A percentile compares a stretch with the other conserved stretches of the same genome.
Evolutionary conservation across 2,113 vertebrate species (phyloP).

Genomic region (Anolis sagrei): DNA sequence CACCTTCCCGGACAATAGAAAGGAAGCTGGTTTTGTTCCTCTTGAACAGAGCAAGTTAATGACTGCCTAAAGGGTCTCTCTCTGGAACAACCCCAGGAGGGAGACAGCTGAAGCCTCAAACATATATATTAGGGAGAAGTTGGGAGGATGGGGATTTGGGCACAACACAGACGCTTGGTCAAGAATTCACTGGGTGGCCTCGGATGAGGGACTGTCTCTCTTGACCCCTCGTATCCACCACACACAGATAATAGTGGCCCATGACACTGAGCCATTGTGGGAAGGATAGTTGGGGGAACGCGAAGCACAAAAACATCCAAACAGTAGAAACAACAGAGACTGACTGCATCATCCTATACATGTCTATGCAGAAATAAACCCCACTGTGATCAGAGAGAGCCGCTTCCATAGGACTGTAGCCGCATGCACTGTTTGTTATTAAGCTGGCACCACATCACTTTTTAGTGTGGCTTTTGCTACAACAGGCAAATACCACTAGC

Average conservation of each 20-base stretch:
- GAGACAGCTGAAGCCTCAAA: background rate
- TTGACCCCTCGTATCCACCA: background rate
- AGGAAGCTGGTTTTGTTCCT: conserved; percentile 1
- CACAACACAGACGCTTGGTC: background rate
- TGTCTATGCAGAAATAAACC: too few species aligned
- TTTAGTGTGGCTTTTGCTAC: background rate
- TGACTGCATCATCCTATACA: background rate
- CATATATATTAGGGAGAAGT: background rate
- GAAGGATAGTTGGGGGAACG: background rate
- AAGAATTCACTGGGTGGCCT: background rate
- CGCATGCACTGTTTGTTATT: too few species aligned
- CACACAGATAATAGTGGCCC: background rate
- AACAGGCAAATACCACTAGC: background rate
- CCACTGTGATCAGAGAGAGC: too few species aligned
- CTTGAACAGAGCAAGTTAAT: conserved; percentile 6
- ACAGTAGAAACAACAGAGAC: background rate
- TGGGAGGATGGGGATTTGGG: background rate
- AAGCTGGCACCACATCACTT: background rate
- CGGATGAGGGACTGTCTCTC: background rate
- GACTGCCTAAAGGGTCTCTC: background rate
- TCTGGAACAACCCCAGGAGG: background rate
- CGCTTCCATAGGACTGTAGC: too few species aligned
- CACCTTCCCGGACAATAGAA: background rate
- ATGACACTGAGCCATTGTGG: background rate
- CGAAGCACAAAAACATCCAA: background rate